phyloP scores from a whole-genome alignment of 2,888 invertebrate genomes.

The Lepidochitona cinerea region DNA sequence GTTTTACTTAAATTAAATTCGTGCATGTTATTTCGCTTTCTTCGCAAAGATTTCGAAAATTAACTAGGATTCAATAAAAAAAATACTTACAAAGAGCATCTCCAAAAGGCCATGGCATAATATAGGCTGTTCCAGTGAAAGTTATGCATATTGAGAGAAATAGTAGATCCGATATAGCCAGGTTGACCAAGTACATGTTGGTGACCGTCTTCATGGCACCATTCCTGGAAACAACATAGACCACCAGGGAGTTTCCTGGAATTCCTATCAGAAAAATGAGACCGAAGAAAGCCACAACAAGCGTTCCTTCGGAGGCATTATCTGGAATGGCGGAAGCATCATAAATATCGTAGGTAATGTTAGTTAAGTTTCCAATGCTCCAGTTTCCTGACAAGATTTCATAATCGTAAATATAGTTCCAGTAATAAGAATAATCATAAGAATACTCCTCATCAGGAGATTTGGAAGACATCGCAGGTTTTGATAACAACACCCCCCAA shows the following conservation, averaged over 20 bases:
- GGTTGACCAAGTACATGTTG: slow-evolving; percentile 36
- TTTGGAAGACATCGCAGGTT: too few species aligned
- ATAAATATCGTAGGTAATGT: not conserved
- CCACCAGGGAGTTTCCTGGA: slow-evolving; percentile 23
- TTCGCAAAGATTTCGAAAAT: too few species aligned
- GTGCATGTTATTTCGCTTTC: too few species aligned
- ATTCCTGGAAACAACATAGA: slow-evolving; percentile 24
- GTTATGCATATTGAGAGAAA: slow-evolving; percentile 92
- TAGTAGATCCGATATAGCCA: slow-evolving; percentile 80
- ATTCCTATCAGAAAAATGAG: not conserved
- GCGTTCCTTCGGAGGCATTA: not conserved
- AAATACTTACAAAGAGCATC: slow-evolving; percentile 83
- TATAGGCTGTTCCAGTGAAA: slow-evolving; percentile 90
- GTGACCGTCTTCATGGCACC: slow-evolving; percentile 33
- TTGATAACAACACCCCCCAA: too few species aligned
- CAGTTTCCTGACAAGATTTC: not conserved
- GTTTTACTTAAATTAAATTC: too few species aligned
- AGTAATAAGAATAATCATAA: not conserved
- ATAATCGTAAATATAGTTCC: not conserved
- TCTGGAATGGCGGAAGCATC: not conserved
- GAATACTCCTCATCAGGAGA: not conserved
- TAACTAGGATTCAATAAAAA: too few species aligned
- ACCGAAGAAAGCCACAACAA: not conserved
- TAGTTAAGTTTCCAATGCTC: not conserved
- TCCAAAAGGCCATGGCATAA: slow-evolving; percentile 89